Evolutionary conservation across 2,113 vertebrate genomes (phyloP), one percentile per base, ranked within the genome.

Genomic region (Thalassoma bifasciatum): DNA sequence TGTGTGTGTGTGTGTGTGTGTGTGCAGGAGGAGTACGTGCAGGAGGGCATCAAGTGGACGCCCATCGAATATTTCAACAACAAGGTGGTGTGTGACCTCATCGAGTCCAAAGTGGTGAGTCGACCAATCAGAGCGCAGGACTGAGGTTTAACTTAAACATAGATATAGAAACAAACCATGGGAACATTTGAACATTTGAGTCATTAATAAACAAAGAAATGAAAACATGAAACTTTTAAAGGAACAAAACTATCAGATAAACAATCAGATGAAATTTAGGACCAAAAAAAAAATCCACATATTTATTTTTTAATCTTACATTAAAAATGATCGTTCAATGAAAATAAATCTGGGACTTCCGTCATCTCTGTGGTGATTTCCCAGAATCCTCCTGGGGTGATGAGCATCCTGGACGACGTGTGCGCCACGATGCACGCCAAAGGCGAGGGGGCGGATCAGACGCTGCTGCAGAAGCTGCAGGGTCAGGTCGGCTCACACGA

Each of bases 51-150:
- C 92, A 97, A 95, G 86, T 99, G 98, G 98, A 96, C 93, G 0
- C 94, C 97, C 30, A 99, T 99, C 34, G 94, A 99, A 56, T 99
- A 99, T 78, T 99, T 99, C 92, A 99, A 99, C 92, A 99, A 99
- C 93, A 99, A 99, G 89, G 78, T 99, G 22, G 98, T 99, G 80
- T 99, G 98, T 4, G 98, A 99, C 82, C 96, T 99, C 58, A 99
- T 99, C 38, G 98, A 99, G 90, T 99, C 97, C 90, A 99, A 99
- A 86, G 73, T 99, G 96, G 96, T 98, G 84, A 96, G 95, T 88
- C 9, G 0, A 1, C 42, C 70, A 66, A 21, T 66, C 62, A 9
- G 13, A 10, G 19, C 30, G 2, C 13, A 36, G 50, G 12, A 12
- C 17, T 37, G 24, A n/a, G 36, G n/a, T n/a, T n/a, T n/a, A n/a